Conservation (phyloP, 1,140 invertebrate species). For the Drosophila quadrilineata region DNA sequence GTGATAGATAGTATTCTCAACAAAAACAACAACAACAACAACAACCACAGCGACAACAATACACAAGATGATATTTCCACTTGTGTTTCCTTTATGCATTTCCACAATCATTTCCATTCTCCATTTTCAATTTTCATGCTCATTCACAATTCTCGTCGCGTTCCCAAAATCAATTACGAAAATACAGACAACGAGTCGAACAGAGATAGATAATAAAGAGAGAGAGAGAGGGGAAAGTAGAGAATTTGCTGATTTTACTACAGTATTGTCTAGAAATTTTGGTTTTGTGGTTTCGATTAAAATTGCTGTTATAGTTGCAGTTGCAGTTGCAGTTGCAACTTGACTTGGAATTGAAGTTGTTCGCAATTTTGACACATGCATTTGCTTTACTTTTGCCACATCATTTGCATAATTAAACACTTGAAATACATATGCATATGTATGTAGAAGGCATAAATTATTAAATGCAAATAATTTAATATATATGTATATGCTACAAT, state of each 20-base stretch:
- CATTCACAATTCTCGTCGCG: constrained; percentile 41
- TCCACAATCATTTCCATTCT: neutral
- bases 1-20: constrained; percentile 40
- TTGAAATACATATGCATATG: too few species aligned
- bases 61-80: neutral
- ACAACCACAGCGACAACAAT: too few species aligned
- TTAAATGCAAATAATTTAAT: constrained; percentile 40
- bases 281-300: constrained; percentile 53
- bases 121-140: neutral
- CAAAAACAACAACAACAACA: too few species aligned
- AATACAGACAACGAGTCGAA: constrained; percentile 21
- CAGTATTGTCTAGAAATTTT: constrained; percentile 43
- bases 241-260: neutral
- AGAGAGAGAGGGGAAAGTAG: neutral
- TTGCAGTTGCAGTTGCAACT: constrained; percentile 28
- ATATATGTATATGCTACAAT: too few species aligned
- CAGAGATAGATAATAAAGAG: neutral
- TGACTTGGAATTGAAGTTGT: constrained; percentile 20
- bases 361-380: constrained; percentile 35
- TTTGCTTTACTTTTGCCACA: constrained; percentile 34
- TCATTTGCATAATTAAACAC: constrained; percentile 62
- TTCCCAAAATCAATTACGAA: constrained; percentile 69
- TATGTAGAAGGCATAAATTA: too few species aligned
- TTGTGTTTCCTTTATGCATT: neutral
- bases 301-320: constrained; percentile 44